phyloP scores from a whole-genome alignment of 2,113 vertebrate species.

The Pachyramphus minor region DNA sequence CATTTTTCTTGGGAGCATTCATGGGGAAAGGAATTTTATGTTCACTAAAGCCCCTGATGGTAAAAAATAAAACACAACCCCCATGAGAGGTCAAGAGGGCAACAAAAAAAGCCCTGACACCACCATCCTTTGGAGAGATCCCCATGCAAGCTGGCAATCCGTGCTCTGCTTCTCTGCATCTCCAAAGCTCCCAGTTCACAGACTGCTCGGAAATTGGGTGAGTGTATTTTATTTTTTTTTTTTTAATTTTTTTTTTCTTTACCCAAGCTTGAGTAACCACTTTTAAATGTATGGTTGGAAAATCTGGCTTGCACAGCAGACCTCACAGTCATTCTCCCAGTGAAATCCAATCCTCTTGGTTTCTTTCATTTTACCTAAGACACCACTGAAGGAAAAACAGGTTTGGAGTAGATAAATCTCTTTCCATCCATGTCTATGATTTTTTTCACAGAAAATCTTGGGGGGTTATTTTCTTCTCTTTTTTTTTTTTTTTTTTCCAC shows the following conservation, averaged over 20 bases:
- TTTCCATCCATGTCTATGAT: conserved; percentile 33
- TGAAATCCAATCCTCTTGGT: conserved; percentile 70
- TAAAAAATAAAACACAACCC: not conserved
- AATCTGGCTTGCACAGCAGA: conserved; percentile 69
- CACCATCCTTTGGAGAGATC: not conserved
- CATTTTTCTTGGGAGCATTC: conserved; percentile 42
- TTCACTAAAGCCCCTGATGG: not conserved
- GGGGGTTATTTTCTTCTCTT: not conserved
- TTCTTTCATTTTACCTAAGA: conserved; percentile 67
- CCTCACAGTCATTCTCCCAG: conserved; percentile 74
- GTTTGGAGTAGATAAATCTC: conserved; percentile 57
- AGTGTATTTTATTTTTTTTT: not conserved
- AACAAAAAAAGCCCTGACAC: not conserved
- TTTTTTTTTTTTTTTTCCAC: too few species aligned
- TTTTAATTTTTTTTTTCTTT: not conserved
- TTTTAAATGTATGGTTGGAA: conserved; percentile 72
- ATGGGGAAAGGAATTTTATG: conserved; percentile 40
- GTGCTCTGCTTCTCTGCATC: not conserved
- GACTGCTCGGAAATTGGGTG: conserved; percentile 75
- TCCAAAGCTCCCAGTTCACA: conserved; percentile 46
- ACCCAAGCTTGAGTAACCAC: conserved; percentile 71
- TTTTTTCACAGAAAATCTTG: conserved; percentile 12
- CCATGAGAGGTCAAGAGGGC: conserved; percentile 23
- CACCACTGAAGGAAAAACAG: conserved; percentile 62
- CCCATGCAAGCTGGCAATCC: not conserved